A percentile compares a stretch with the other conserved stretches of the same genome.
Evolutionary conservation across 2,113 vertebrate species (phyloP).

Genomic region (Equus przewalskii): DNA sequence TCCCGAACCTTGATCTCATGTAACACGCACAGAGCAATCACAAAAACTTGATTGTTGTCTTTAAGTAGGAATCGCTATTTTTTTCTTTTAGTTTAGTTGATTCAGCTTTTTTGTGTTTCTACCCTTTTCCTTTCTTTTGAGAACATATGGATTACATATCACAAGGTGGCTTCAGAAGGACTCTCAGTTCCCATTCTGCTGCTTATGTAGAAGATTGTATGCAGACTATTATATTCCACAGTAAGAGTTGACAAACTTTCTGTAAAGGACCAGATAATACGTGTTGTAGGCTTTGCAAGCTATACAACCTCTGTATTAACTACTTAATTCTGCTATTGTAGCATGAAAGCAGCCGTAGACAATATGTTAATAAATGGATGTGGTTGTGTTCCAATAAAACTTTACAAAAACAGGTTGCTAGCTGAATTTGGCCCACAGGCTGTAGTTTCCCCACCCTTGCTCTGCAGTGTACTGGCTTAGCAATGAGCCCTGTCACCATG

Average conservation of each 20-base stretch:
- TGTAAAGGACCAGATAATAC: neutral
- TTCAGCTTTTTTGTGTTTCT: neutral
- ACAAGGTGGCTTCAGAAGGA: neutral
- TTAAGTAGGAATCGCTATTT: neutral
- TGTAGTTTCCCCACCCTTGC: neutral
- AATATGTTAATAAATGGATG: neutral
- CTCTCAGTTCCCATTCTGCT: neutral
- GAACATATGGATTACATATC: neutral
- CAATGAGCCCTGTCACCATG: neutral
- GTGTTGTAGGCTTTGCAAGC: neutral
- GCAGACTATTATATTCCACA: neutral
- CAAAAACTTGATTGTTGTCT: neutral
- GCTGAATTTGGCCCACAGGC: neutral
- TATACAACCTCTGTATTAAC: neutral
- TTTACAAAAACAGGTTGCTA: neutral
- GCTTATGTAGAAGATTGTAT: neutral
- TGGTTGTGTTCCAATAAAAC: constrained; percentile 15
- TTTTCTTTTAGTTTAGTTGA: constrained; percentile 4
- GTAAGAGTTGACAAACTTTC: neutral
- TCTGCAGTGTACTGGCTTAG: neutral
- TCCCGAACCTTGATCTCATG: neutral
- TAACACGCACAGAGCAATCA: neutral
- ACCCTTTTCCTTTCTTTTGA: neutral
- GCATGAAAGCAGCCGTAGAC: neutral
- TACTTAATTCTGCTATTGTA: neutral